Evolutionary conservation across 1,140 invertebrate genomes (phyloP).

Genomic region (Halesus radiatus): DNA sequence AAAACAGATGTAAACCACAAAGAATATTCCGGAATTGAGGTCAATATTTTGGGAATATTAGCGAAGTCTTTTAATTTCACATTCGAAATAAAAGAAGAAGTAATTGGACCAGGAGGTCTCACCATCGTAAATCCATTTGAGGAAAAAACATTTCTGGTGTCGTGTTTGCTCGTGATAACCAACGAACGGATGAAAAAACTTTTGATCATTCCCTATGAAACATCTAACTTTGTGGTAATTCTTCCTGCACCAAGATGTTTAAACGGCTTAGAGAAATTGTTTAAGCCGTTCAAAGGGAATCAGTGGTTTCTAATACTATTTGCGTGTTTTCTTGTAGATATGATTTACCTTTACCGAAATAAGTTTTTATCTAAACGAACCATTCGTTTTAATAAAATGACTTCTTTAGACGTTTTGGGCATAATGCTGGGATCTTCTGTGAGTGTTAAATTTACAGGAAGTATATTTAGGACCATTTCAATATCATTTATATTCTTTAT

Average conservation of each 20-base stretch:
- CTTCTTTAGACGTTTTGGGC: not conserved
- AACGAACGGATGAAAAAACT: not conserved
- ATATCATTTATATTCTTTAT: too few species aligned
- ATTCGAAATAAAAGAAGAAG: too few species aligned
- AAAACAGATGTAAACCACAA: too few species aligned
- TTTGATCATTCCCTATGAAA: not conserved
- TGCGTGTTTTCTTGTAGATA: not conserved
- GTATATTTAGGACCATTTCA: not conserved
- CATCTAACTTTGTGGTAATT: not conserved
- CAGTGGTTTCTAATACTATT: not conserved
- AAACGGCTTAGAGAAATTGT: not conserved
- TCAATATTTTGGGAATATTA: too few species aligned
- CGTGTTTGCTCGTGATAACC: not conserved
- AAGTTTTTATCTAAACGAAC: not conserved
- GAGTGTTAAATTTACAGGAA: not conserved
- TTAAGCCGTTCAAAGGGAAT: not conserved
- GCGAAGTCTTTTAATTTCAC: too few species aligned
- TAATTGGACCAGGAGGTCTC: too few species aligned
- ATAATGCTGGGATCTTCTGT: not conserved
- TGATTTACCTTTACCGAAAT: not conserved
- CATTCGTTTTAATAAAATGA: not conserved
- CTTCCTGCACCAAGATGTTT: not conserved
- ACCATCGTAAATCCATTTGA: too few species aligned
- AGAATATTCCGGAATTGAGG: too few species aligned
- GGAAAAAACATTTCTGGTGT: not conserved